These are phyloP conservation scores for Subanguina moxae DNA, from an alignment of 1,140 invertebrate species.

Conservation along the genomic window DNA sequence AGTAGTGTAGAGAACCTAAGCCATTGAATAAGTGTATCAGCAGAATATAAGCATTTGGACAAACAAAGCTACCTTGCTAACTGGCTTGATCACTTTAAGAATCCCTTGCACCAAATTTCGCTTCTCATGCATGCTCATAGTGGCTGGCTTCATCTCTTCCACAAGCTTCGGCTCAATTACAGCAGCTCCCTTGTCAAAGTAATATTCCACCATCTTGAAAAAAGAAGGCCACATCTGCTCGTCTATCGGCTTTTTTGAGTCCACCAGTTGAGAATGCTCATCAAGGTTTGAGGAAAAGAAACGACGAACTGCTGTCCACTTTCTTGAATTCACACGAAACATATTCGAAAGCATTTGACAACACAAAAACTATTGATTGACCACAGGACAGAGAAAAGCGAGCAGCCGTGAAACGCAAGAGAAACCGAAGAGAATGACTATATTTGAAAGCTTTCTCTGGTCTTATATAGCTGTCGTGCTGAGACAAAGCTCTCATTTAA, in stretches of 20 bases:
- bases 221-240: conserved; percentile 56
- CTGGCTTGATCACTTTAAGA: conserved; percentile 41
- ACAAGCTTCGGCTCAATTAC: conserved; percentile 61
- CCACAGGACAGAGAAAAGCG: background rate
- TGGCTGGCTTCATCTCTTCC: conserved; percentile 57
- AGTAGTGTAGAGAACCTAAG: conserved; percentile 66
- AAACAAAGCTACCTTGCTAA: conserved; percentile 45
- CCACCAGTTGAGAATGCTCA: conserved; percentile 50
- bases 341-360: too few species aligned
- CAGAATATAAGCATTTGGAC: background rate
- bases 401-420: background rate
- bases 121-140: conserved; percentile 30
- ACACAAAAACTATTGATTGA: too few species aligned
- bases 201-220: conserved; percentile 59
- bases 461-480: background rate
- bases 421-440: background rate
- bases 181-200: conserved; percentile 58
- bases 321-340: too few species aligned
- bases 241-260: conserved; percentile 55
- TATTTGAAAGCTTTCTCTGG: background rate
- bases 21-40: conserved; percentile 1
- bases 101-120: conserved; percentile 48
- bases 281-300: conserved; percentile 44
- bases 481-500: too few species aligned
- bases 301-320: too few species aligned